Percentiles rank a stretch among this genome's conserved stretches.
Evolutionary conservation across 2,797 vertebrate genomes (phyloP).

Genomic region (Pipistrellus nathusii): DNA sequence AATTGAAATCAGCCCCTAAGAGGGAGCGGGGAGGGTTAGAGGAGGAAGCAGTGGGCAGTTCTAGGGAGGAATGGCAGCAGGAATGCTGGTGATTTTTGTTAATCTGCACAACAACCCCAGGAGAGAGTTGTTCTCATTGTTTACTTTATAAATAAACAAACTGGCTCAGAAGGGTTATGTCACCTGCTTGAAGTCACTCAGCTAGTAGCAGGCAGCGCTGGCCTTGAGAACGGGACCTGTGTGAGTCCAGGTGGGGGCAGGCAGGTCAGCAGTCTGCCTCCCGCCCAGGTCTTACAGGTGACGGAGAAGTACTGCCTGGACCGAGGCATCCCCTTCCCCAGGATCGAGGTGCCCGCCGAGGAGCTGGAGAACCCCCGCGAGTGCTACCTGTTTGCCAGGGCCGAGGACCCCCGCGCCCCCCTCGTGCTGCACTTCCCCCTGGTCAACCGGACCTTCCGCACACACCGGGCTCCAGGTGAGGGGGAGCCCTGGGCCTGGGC

Average conservation of each 20-base stretch:
- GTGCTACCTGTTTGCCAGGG: slow-evolving; percentile 88
- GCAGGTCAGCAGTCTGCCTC: neutral
- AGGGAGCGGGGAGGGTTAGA: neutral
- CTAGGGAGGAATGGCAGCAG: fast-evolving
- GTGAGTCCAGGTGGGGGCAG: neutral
- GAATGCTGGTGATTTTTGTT: neutral
- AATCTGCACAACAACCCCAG: neutral
- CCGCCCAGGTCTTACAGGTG: slow-evolving; percentile 85
- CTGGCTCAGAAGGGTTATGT: neutral
- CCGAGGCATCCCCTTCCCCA: slow-evolving; percentile 88
- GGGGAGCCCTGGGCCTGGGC: neutral
- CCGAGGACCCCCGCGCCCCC: slow-evolving; percentile 84
- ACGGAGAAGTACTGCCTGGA: slow-evolving; percentile 88
- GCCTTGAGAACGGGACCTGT: neutral
- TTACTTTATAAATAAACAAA: neutral
- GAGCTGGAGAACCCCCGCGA: slow-evolving; percentile 87
- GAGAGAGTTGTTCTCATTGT: neutral
- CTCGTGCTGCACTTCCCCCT: slow-evolving; percentile 89
- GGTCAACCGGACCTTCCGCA: slow-evolving; percentile 88
- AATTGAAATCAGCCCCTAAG: neutral
- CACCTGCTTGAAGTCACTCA: neutral
- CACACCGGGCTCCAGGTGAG: slow-evolving; percentile 87
- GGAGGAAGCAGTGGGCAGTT: neutral
- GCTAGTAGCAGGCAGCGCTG: neutral
- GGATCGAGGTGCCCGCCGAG: slow-evolving; percentile 80